Conservation (phyloP, 2,113 vertebrate species). For the Centrocercus urophasianus region DNA sequence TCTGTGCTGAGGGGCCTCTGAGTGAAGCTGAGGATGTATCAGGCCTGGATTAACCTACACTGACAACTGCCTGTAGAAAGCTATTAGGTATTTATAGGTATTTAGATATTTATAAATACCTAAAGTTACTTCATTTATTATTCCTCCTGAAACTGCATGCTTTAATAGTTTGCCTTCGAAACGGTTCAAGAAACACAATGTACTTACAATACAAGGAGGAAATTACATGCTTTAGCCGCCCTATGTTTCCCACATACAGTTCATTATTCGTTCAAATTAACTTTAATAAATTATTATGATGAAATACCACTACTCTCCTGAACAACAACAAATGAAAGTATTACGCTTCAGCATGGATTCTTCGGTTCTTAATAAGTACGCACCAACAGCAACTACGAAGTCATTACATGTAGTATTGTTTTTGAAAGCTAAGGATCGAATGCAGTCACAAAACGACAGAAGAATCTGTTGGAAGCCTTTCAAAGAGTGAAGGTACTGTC, state of each 20-base stretch:
- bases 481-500: not conserved
- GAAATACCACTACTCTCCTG: constrained; percentile 16
- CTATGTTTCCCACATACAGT: not conserved
- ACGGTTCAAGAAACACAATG: not conserved
- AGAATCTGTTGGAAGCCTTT: constrained; percentile 22
- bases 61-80: constrained; percentile 18
- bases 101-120: not conserved
- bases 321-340: constrained; percentile 53
- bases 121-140: not conserved
- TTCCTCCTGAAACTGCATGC: not conserved
- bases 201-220: not conserved
- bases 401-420: constrained; percentile 45
- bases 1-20: not conserved
- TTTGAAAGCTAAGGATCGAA: constrained; percentile 50
- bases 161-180: not conserved
- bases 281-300: constrained; percentile 34
- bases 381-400: constrained; percentile 10
- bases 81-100: no score
- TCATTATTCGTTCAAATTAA: constrained; percentile 21
- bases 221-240: not conserved
- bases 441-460: not conserved
- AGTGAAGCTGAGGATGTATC: constrained; percentile 25
- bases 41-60: constrained; percentile 23
- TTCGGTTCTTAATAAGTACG: constrained; percentile 25
- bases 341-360: not conserved